Base-by-base conservation (phyloP, 1,140 invertebrate genomes). In the Pseudomyrmex sp. region DNA sequence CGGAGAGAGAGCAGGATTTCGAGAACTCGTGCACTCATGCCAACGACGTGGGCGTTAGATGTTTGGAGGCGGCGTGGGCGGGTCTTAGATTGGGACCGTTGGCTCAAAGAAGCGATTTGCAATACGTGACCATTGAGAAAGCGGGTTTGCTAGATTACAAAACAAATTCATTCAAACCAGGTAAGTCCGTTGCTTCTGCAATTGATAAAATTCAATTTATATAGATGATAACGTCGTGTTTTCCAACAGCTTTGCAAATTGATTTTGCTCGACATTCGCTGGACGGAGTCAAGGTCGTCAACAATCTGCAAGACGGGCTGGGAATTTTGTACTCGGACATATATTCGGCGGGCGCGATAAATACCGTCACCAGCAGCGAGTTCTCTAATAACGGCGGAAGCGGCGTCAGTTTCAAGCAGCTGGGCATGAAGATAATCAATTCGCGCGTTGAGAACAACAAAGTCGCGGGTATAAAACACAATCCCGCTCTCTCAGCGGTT, bases 231-330 rank as follows among this genome's bases (percentile, higher is more conserved):
- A 77, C 9, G 13, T 58, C 1, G 26, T 50, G 44, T 79, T 85
- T 2, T 82, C 54, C 70, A 59, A 56, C 92, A 94, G 99, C 99
- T 0, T 93, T 99, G 2, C 98, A 99, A 95, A 97, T 99, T 77
- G 99, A 99, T 94, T 99, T 99, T 93, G 98, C 98, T 70, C 96
- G 97, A 73, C 98, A 99, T 91, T 97, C 97, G 35, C 95, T 99
- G 84, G 97, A 98, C 91, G 97, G 97, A 86, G 96, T 99, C 4
- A 96, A 96, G 88, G 95, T 99, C 2, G 94, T 96, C 0, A 96
- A 98, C 86, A 99, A 98, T 93, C 96, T 97, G 44, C 97, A 98
- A 90, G 98, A 98, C 92, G 98, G 98, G 0, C 92, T 99, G 15
- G 98, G 98, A 13, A 95, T 99, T 52, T 93, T 98, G 20, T 99